A percentile compares a stretch with the other conserved stretches of the same genome.
phyloP scores from a whole-genome alignment of 2,113 vertebrate species.

The Podocnemis expansa region DNA sequence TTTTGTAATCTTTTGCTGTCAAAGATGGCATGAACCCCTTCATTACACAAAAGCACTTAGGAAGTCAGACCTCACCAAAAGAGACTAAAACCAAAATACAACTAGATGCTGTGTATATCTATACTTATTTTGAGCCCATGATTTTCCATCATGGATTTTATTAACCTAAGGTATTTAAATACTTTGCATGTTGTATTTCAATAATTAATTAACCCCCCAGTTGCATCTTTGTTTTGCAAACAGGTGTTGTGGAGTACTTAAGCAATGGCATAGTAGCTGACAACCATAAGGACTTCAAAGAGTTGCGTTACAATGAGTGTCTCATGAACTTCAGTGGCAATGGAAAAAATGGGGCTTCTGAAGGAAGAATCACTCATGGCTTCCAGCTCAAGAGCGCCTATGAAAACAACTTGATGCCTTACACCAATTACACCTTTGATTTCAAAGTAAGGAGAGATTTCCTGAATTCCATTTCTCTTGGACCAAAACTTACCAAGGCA shows the following conservation, averaged over 20 bases:
- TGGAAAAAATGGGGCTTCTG: conserved; percentile 90
- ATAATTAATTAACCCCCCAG: neutral
- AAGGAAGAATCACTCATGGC: conserved; percentile 95
- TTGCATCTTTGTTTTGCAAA: neutral
- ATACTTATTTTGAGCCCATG: neutral
- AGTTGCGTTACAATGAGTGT: conserved; percentile 95
- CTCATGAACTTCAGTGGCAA: conserved; percentile 98
- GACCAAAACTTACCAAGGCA: neutral
- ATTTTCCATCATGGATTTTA: neutral
- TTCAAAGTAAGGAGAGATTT: conserved; percentile 87
- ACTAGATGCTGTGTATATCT: neutral
- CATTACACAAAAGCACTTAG: neutral
- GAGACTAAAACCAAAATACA: neutral
- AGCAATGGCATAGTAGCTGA: conserved; percentile 96
- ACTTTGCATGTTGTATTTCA: neutral
- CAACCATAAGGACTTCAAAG: conserved; percentile 99
- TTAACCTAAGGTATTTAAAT: neutral
- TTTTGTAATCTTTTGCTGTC: neutral
- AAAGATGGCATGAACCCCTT: neutral
- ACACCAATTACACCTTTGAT: conserved; percentile 99
- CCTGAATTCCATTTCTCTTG: neutral
- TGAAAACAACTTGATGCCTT: conserved; percentile 97
- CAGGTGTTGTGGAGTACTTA: conserved; percentile 98
- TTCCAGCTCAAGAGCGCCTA: conserved; percentile 99
- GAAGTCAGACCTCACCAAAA: neutral